Conservation (phyloP, 2,888 invertebrate species). For the Scaptomyza tumidula region DNA sequence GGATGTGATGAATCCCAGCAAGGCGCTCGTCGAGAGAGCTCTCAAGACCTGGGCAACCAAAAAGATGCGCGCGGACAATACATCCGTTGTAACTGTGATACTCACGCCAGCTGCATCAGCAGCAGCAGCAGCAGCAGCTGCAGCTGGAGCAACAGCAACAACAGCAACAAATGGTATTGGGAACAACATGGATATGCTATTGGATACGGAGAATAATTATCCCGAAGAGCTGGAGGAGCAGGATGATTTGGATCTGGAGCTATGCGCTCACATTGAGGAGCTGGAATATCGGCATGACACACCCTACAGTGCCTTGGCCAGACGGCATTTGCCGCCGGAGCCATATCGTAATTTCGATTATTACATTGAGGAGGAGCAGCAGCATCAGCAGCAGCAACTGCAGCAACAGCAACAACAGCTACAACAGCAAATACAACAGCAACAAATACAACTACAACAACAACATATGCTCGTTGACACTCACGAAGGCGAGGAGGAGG, state of each 20-base stretch:
- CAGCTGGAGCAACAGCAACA: constrained; percentile 6
- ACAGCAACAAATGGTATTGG: constrained; percentile 23
- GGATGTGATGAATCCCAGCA: constrained; percentile 90
- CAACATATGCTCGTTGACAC: constrained; percentile 22
- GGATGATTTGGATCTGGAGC: constrained; percentile 26
- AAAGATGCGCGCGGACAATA: constrained; percentile 97
- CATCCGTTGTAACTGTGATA: constrained; percentile 95
- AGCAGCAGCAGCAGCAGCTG: constrained; percentile 3
- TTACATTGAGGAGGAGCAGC: constrained; percentile 67
- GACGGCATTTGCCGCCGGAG: constrained; percentile 79
- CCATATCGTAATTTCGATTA: constrained; percentile 79
- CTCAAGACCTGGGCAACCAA: constrained; percentile 93
- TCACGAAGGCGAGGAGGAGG: constrained; percentile 12
- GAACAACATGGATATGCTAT: constrained; percentile 22
- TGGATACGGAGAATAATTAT: constrained; percentile 61
- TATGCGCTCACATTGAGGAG: constrained; percentile 52
- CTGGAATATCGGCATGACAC: constrained; percentile 58
- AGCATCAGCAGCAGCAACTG: constrained; percentile 26
- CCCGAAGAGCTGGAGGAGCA: constrained; percentile 36
- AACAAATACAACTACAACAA: constrained; percentile 23
- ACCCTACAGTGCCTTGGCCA: constrained; percentile 79
- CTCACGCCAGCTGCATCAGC: constrained; percentile 56
- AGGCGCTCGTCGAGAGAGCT: constrained; percentile 93
- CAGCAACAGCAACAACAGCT: constrained; percentile 25
- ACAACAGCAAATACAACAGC: no score